Evolutionary conservation across 2,113 vertebrate genomes (phyloP).

Genomic region (Camarhynchus parvulus): DNA sequence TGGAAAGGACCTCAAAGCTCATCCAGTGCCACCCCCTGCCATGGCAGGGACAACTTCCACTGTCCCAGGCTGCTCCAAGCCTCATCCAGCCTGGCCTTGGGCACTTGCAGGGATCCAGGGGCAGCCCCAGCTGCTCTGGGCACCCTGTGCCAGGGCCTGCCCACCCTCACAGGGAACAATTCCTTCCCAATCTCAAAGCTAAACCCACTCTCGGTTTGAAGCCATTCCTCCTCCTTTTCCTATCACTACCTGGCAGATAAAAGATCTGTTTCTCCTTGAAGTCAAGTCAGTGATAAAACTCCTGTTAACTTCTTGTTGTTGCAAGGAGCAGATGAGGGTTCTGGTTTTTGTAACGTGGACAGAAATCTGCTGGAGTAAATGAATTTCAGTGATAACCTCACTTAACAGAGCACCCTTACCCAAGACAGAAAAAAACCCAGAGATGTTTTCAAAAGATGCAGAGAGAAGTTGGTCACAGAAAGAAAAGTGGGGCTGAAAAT

Average conservation of each 20-base stretch:
- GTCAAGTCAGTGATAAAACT: background rate
- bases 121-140: too few species aligned
- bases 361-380: background rate
- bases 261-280: background rate
- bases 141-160: background rate
- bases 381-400: background rate
- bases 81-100: accelerated
- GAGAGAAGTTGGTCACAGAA: background rate
- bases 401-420: background rate
- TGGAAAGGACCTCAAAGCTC: background rate
- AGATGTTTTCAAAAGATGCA: background rate
- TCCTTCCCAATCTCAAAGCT: background rate
- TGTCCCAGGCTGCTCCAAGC: background rate
- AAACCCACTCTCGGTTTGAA: background rate
- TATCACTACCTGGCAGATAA: background rate
- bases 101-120: background rate
- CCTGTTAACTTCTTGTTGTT: background rate
- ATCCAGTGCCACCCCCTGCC: too few species aligned
- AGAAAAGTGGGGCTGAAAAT: background rate
- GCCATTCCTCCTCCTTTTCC: background rate
- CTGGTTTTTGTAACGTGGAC: background rate
- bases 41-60: background rate
- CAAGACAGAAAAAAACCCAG: background rate
- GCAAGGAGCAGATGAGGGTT: background rate
- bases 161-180: background rate